Evolutionary conservation across 2,797 vertebrate species (phyloP), one percentile per base, ranked within the genome.

Genomic region (Tadarida brasiliensis): DNA sequence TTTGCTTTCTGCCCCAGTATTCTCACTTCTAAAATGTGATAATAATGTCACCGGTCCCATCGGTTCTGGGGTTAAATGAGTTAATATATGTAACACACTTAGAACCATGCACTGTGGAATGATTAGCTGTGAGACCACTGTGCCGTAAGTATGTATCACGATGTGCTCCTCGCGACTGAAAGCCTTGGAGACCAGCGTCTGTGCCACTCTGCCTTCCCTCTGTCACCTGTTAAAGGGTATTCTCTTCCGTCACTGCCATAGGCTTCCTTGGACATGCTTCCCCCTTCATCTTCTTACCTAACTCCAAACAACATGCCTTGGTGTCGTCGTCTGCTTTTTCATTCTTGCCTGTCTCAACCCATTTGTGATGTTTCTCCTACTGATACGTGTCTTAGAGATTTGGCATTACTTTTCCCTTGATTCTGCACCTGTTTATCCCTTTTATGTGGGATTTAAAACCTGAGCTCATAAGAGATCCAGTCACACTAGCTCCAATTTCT

Each of bases 61-160:
- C 3, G 2, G 54, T 33, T 77, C 39, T 65, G 14, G 7, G 10
- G 14, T 70, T 87, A 35, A 68, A 35, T 20, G 19, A 80, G 9
- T 28, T 74, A 51, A 65, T 28, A 33, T 1, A 71, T 6, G 4
- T 2, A 82, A 77, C 5, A 0, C 7, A 11, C 2, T 61, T 20
- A 30, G 49, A 28, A 71, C 7, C 1, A 3, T 0, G 22, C 51
- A 7, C 26, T 8, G 0, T 0, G n/a, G 20, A 9, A 12, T 30
- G 56, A 3, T 26, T 47, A 63, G 17, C 63, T 17, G 10, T 17
- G 14, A 28, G 26, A 17, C 33, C 17, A 1, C 1, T 19, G 15
- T 7, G n/a, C 15, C 12, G 47, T 47, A 1, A 1, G 54, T 10
- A 9, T 56, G 65, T 51, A 51, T 17, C 47, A 93, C 82, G 49